Base-by-base conservation (phyloP, 2,888 invertebrate genomes). In the Alsophila aescularia region DNA sequence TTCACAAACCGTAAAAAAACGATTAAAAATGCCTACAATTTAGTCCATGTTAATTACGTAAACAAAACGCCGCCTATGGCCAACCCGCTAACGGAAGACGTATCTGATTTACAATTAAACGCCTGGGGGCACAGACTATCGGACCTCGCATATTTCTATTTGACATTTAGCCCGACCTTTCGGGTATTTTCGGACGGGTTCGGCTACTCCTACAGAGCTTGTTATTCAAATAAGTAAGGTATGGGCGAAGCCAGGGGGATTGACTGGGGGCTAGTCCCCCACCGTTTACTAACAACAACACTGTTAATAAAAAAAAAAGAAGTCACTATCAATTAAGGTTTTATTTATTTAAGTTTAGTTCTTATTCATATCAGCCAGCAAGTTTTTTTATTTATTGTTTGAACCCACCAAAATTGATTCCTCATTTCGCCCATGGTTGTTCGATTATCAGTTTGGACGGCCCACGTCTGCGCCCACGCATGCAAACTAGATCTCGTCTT, bases 121-220 rank as follows among this genome's bases (percentile, higher is more conserved):
- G 78, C 82, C 79, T 58, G 69, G 64, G 78, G 86, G 82, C 78
- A 65, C 69, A 72, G 74, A 69, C 71, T 72, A 68, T 67, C 62
- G 74, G 80, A 80, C 80, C 81, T 84, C 79, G 83, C 69, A 63
- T 74, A 72, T 66, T 65, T 73, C 69, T 54, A 69, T 80, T 81
- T 89, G 88, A 88, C 88, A 90, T 90, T 88, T 87, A 83, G 83
- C 84, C 83, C 79, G 88, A 90, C 88, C 88, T 88, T 85, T 88
- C 55, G 55, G 55, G 73, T 74, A 73, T 77, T 82, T 83, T 83
- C 80, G 87, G 80, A 76, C 73, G 69, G 69, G 71, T 64, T 76
- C 78, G 79, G 75, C 70, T 77, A 85, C 87, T 83, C 87, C 85
- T 83, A 87, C 87, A 73, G 70, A 58, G 64, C 71, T 73, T 72